phyloP scores from a whole-genome alignment of 2,113 vertebrate genomes.

The Hippopotamus amphibius region DNA sequence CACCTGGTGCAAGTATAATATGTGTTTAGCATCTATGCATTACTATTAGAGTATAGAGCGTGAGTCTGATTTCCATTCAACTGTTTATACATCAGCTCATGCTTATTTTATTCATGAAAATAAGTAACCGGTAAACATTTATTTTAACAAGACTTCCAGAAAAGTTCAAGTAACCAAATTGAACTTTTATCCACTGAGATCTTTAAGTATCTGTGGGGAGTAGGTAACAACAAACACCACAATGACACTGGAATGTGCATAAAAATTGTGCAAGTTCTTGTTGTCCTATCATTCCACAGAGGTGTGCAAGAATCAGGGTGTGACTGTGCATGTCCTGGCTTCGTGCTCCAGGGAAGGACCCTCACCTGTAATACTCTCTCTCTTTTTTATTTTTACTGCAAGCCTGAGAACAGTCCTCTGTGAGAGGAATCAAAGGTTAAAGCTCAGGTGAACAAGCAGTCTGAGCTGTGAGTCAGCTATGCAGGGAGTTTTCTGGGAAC shows the following conservation, averaged over 20 bases:
- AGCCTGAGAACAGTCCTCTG: not conserved
- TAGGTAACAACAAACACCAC: not conserved
- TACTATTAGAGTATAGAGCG: not conserved
- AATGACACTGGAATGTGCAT: not conserved
- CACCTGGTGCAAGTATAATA: not conserved
- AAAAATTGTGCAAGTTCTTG: not conserved
- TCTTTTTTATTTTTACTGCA: not conserved
- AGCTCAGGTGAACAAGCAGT: not conserved
- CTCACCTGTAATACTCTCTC: not conserved
- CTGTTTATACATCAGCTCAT: not conserved
- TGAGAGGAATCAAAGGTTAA: not conserved
- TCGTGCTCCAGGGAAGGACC: not conserved
- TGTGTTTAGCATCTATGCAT: not conserved
- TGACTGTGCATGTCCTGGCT: fast-evolving
- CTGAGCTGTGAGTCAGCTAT: not conserved
- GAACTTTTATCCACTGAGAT: not conserved
- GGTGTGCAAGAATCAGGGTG: too few relatives aligned
- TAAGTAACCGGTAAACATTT: not conserved
- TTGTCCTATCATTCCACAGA: not conserved
- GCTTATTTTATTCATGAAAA: not conserved
- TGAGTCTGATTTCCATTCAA: not conserved
- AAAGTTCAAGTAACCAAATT: not conserved
- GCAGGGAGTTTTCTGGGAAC: not conserved
- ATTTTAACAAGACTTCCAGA: not conserved
- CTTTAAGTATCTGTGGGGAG: not conserved